Percentiles rank a stretch among this genome's conserved stretches.
Evolutionary conservation across 2,113 vertebrate genomes (phyloP).

Genomic region (Martes martes): DNA sequence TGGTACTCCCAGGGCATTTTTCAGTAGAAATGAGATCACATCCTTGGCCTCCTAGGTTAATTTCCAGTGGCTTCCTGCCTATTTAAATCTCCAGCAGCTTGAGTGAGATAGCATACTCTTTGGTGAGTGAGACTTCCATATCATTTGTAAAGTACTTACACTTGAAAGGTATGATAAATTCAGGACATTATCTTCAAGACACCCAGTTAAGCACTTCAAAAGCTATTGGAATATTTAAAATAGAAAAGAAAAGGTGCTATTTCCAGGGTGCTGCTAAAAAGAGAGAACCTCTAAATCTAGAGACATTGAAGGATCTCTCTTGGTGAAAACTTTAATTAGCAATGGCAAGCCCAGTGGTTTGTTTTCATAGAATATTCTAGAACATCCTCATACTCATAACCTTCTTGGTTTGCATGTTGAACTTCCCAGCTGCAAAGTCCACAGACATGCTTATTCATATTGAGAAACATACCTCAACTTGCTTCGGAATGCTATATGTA

Average conservation of each 20-base stretch:
- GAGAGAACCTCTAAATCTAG: constrained; percentile 17
- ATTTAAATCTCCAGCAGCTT: constrained; percentile 56
- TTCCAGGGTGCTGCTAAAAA: constrained; percentile 28
- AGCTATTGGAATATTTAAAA: constrained; percentile 58
- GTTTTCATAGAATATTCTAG: neutral
- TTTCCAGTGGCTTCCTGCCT: constrained; percentile 52
- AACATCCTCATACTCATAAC: neutral
- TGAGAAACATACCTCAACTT: neutral
- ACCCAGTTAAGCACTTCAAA: constrained; percentile 50
- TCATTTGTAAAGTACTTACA: constrained; percentile 54
- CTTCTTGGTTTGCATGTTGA: neutral
- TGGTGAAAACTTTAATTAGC: constrained; percentile 36
- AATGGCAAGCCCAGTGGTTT: neutral
- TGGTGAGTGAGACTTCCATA: neutral
- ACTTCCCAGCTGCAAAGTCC: neutral
- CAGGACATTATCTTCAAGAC: constrained; percentile 50
- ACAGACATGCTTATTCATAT: neutral
- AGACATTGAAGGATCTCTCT: neutral
- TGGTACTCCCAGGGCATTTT: constrained; percentile 56
- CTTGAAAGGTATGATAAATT: constrained; percentile 62
- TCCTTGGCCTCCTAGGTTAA: constrained; percentile 53
- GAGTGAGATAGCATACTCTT: constrained; percentile 19
- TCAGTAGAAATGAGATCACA: constrained; percentile 51
- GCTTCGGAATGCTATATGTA: neutral
- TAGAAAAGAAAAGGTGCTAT: constrained; percentile 21